Evolutionary conservation across 2,113 vertebrate species (phyloP).

Genomic region (Gymnogyps californianus): DNA sequence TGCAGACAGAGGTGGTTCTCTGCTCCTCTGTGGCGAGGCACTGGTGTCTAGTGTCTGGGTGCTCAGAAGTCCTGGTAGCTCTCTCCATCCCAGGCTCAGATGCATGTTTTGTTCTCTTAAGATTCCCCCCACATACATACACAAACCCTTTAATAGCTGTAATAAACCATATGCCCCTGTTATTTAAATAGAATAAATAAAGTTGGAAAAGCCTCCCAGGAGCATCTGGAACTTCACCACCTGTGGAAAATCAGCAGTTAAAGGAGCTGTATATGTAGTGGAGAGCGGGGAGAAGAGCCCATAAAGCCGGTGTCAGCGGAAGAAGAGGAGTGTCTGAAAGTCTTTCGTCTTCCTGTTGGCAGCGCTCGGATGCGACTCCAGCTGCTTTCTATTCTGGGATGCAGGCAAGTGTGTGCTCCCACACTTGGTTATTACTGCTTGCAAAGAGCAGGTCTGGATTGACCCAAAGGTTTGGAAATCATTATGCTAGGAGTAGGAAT

Average conservation of each 20-base stretch:
- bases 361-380: neutral
- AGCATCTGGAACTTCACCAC: neutral
- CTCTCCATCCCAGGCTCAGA: neutral
- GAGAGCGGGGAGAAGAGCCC: neutral
- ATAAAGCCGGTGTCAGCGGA: neutral
- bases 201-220: neutral
- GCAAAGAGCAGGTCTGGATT: neutral
- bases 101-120: neutral
- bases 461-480: neutral
- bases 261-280: neutral
- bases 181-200: neutral
- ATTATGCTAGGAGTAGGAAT: neutral
- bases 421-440: neutral
- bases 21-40: neutral
- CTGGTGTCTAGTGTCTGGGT: neutral
- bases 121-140: neutral
- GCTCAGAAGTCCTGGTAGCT: neutral
- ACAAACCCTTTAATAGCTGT: neutral
- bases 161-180: neutral
- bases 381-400: constrained; percentile 4
- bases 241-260: neutral
- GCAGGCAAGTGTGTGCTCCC: neutral
- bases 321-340: neutral
- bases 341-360: neutral
- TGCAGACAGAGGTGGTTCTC: neutral